Conservation (phyloP, 2,113 vertebrate species). For the Datnioides undecimradiatus region DNA sequence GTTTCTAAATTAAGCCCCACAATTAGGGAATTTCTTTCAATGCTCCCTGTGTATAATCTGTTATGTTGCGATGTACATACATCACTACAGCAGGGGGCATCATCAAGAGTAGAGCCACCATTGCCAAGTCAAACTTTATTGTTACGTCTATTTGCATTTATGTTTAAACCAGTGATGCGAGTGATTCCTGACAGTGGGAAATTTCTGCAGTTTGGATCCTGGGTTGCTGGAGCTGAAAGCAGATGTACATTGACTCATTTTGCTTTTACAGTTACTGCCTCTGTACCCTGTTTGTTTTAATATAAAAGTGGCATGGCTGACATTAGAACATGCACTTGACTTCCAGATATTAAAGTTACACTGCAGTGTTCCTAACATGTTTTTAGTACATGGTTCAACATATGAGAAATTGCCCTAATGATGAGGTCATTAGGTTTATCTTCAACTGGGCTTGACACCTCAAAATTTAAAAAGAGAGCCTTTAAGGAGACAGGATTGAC, state of each 20-base stretch:
- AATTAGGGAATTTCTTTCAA: neutral
- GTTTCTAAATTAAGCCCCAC: conserved; percentile 29
- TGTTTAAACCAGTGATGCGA: conserved; percentile 25
- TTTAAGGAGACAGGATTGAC: too few species aligned
- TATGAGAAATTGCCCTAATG: too few species aligned
- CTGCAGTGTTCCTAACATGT: too few species aligned
- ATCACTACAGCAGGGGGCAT: conserved; percentile 14
- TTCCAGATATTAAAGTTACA: neutral
- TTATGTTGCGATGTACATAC: conserved; percentile 4
- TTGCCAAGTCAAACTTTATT: neutral
- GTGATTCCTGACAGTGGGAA: conserved; percentile 11
- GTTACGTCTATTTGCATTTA: conserved; percentile 9
- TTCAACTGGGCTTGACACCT: too few species aligned
- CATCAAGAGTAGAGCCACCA: neutral
- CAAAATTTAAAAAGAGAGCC: too few species aligned
- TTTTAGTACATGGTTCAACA: too few species aligned
- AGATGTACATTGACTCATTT: neutral
- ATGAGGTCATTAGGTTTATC: too few species aligned
- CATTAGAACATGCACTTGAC: too few species aligned
- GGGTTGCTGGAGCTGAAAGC: neutral
- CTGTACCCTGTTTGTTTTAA: neutral
- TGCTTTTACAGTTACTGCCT: neutral
- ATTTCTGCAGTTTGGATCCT: conserved; percentile 6
- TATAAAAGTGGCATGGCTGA: too few species aligned
- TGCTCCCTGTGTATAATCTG: neutral